Evolutionary conservation across 1,140 invertebrate species (phyloP).

Genomic region (Anastrepha obliqua): DNA sequence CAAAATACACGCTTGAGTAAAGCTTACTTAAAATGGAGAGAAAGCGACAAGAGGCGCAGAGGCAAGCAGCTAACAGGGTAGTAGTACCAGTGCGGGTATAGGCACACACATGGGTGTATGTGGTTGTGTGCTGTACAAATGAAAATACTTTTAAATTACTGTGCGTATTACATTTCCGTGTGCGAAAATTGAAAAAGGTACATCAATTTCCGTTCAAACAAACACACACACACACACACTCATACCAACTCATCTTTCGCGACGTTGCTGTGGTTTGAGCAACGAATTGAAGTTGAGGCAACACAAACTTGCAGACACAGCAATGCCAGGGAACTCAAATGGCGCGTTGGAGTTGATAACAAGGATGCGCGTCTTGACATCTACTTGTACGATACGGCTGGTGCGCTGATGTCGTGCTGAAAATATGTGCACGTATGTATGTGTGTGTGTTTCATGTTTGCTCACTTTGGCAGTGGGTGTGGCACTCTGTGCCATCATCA

Average conservation of each 20-base stretch:
- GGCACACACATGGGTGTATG: background rate
- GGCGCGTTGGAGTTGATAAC: background rate
- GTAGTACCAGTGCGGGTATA: no score
- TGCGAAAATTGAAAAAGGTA: constrained; percentile 47
- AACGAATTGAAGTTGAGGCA: background rate
- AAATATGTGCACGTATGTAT: background rate
- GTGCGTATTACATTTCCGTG: constrained; percentile 43
- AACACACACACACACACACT: background rate
- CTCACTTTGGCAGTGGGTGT: background rate
- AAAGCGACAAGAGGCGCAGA: background rate
- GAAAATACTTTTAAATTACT: constrained; percentile 30
- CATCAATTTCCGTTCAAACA: constrained; percentile 28
- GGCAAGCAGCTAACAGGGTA: no score
- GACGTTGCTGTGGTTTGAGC: background rate
- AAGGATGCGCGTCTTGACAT: background rate
- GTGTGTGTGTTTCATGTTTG: background rate
- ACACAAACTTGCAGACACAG: background rate
- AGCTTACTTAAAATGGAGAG: background rate
- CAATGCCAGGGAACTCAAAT: background rate
- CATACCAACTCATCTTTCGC: background rate
- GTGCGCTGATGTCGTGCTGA: background rate
- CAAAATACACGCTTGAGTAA: background rate
- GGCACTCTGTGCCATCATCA: background rate
- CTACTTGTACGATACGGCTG: background rate
- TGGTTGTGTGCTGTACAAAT: background rate